phyloP scores from a whole-genome alignment of 2,113 vertebrate species.

The Dissostichus mawsoni region DNA sequence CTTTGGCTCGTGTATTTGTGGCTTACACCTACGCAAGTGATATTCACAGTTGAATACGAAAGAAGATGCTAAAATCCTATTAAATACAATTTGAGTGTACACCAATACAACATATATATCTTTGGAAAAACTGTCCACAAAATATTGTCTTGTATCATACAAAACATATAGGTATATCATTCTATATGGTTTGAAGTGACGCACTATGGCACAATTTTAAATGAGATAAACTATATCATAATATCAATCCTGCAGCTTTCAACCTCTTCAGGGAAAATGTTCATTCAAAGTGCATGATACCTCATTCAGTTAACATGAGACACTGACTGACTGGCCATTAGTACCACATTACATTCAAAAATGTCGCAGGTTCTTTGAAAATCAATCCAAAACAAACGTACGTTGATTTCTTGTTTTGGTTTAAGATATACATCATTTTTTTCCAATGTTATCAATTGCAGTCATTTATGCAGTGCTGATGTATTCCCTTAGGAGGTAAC shows the following conservation, averaged over 20 bases:
- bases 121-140: slow-evolving; percentile 68
- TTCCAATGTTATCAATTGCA: slow-evolving; percentile 59
- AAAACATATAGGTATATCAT: slow-evolving; percentile 58
- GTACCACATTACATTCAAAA: slow-evolving; percentile 80
- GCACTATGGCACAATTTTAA: slow-evolving; percentile 55
- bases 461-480: slow-evolving; percentile 58
- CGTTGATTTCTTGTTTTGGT: slow-evolving; percentile 61
- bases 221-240: slow-evolving; percentile 48
- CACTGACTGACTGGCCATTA: slow-evolving; percentile 63
- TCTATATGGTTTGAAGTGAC: slow-evolving; percentile 48
- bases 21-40: slow-evolving; percentile 65
- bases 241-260: slow-evolving; percentile 66
- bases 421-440: slow-evolving; percentile 37
- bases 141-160: slow-evolving; percentile 67
- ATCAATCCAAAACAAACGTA: slow-evolving; percentile 25
- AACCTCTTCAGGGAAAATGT: slow-evolving; percentile 62
- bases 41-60: slow-evolving; percentile 73
- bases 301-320: slow-evolving; percentile 58
- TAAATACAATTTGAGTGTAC: slow-evolving; percentile 62
- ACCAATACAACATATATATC: slow-evolving; percentile 59
- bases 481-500: slow-evolving; percentile 69
- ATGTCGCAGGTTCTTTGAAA: slow-evolving; percentile 57
- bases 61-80: slow-evolving; percentile 63
- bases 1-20: slow-evolving; percentile 78
- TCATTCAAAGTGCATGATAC: slow-evolving; percentile 78